phyloP scores from a whole-genome alignment of 2,797 vertebrate genomes.

The Hydrolagus colliei region DNA sequence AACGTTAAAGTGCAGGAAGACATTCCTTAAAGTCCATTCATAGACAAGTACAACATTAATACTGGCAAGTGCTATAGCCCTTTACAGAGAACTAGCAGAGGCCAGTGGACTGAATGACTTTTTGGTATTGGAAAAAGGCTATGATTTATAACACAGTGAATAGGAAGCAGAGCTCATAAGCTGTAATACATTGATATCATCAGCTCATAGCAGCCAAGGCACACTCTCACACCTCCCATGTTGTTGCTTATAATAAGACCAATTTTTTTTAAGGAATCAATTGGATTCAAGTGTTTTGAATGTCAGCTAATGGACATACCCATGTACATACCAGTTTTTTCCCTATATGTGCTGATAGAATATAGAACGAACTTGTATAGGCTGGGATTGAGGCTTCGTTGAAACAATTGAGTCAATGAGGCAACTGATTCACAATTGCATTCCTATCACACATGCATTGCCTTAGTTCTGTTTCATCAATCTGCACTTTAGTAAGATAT shows the following conservation, averaged over 20 bases:
- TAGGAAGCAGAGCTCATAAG: background rate
- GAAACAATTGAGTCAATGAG: background rate
- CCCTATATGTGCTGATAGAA: background rate
- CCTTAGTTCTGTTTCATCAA: too few species aligned
- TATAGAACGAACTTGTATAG: too few species aligned
- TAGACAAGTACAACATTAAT: too few species aligned
- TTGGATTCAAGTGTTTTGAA: background rate
- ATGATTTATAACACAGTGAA: background rate
- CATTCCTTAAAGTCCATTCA: too few species aligned
- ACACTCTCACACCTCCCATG: background rate
- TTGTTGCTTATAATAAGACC: background rate
- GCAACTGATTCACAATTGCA: background rate
- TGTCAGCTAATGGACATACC: background rate
- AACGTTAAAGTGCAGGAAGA: too few species aligned
- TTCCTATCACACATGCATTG: background rate
- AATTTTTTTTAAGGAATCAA: conserved; percentile 2
- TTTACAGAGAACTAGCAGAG: background rate
- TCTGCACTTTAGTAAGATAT: too few species aligned
- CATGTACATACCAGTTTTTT: background rate
- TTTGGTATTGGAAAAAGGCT: background rate
- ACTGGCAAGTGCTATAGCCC: background rate
- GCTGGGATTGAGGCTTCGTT: background rate
- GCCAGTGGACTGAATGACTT: too few species aligned
- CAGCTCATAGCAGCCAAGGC: background rate
- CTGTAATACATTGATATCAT: background rate